phyloP scores from a whole-genome alignment of 2,113 vertebrate genomes.

The Dromaius novaehollandiae region DNA sequence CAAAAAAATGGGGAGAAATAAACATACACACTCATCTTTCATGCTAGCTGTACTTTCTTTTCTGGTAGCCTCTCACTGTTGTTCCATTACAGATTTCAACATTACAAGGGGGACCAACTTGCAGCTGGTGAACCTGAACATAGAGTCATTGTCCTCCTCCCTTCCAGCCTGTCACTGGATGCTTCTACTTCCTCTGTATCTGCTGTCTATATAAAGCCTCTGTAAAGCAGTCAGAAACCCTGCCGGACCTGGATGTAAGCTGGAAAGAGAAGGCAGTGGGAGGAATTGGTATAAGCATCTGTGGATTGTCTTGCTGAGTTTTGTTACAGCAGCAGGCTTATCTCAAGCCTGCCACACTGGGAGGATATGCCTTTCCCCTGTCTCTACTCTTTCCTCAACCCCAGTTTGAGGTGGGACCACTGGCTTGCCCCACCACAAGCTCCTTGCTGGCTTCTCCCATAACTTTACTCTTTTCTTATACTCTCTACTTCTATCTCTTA shows the following conservation, averaged over 20 bases:
- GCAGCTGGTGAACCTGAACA: slow-evolving; percentile 61
- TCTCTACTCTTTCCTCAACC: neutral
- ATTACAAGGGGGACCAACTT: slow-evolving; percentile 50
- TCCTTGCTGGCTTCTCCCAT: neutral
- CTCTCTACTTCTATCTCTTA: neutral
- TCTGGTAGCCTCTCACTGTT: neutral
- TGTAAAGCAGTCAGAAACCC: neutral
- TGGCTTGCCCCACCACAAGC: neutral
- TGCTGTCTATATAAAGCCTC: slow-evolving; percentile 30
- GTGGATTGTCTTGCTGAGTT: neutral
- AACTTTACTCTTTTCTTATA: neutral
- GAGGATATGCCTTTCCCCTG: accelerated
- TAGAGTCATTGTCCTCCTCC: neutral
- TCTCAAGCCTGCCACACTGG: neutral
- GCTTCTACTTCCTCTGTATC: slow-evolving; percentile 31
- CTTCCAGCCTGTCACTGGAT: slow-evolving; percentile 20
- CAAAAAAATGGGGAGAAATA: neutral
- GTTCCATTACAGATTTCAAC: slow-evolving; percentile 57
- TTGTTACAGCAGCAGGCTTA: neutral
- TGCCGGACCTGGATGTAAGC: slow-evolving; percentile 49
- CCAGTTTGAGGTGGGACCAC: neutral
- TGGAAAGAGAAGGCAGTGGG: neutral
- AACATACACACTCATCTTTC: neutral
- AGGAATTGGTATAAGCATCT: accelerated
- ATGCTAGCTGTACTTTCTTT: neutral